Conservation (phyloP, 1,140 invertebrate genomes). For the Bombus turneri region DNA sequence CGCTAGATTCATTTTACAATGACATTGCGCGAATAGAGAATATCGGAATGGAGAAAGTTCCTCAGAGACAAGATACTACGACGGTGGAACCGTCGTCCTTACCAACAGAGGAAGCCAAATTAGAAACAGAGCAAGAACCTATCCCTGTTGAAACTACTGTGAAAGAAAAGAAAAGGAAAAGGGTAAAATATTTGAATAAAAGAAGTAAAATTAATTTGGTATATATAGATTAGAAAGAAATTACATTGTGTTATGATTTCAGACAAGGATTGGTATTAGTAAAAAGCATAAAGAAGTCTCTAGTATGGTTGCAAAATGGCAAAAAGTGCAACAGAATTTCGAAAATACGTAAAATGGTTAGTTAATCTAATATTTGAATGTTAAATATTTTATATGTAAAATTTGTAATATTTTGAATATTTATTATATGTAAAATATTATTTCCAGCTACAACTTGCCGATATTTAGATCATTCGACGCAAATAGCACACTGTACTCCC, state of each 20-base stretch:
- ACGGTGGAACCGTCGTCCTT: constrained; percentile 7
- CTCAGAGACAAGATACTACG: constrained; percentile 34
- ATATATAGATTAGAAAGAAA: neutral
- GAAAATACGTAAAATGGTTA: constrained; percentile 55
- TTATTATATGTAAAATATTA: neutral
- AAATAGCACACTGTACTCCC: constrained; percentile 32
- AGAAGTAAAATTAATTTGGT: neutral
- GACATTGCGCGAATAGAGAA: constrained; percentile 84
- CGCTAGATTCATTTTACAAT: constrained; percentile 85
- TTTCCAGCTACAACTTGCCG: constrained; percentile 3
- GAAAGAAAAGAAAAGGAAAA: constrained; percentile 57
- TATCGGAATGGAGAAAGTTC: constrained; percentile 55
- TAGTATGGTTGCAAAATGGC: constrained; percentile 89
- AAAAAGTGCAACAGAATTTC: constrained; percentile 86
- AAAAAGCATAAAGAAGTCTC: constrained; percentile 89
- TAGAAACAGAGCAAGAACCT: constrained; percentile 44
- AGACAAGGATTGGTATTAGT: constrained; percentile 85
- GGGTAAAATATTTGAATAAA: constrained; percentile 32
- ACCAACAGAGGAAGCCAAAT: constrained; percentile 32
- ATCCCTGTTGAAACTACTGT: neutral
- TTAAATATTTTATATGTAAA: neutral
- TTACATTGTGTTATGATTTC: constrained; percentile 62
- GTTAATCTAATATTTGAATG: neutral
- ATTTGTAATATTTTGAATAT: neutral
- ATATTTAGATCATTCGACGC: neutral